Evolutionary conservation across 2,797 vertebrate genomes (phyloP).

Genomic region (Coreius guichenoti): DNA sequence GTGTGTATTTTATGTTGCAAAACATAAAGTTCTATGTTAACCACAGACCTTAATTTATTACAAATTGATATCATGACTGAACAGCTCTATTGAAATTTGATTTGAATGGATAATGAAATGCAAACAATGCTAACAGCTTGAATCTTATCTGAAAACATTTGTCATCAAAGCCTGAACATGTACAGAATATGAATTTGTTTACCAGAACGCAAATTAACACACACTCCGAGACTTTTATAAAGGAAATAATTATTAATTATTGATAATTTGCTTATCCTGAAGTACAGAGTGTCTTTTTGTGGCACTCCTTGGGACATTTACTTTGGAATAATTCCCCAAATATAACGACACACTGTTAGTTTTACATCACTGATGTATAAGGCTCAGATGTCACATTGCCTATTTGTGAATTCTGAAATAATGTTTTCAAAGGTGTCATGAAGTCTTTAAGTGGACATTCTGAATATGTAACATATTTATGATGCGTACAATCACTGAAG

Average conservation of each 20-base stretch:
- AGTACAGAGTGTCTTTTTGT: neutral
- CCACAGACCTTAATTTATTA: neutral
- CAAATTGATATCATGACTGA: neutral
- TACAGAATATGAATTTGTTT: neutral
- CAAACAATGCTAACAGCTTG: neutral
- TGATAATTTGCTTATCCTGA: neutral
- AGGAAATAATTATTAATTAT: neutral
- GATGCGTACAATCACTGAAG: conserved; percentile 22
- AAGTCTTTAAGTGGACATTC: conserved; percentile 21
- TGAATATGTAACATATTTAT: conserved; percentile 41
- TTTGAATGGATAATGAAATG: neutral
- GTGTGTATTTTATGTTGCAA: neutral
- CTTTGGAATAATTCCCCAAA: conserved; percentile 28
- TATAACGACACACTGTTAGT: conserved; percentile 12
- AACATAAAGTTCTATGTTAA: too few relatives aligned
- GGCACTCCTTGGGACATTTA: conserved; percentile 1
- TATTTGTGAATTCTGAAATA: conserved; percentile 14
- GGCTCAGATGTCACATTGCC: neutral
- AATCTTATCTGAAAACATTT: neutral
- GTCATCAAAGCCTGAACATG: neutral
- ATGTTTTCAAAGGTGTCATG: conserved; percentile 26
- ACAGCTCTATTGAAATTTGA: neutral
- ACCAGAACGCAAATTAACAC: neutral
- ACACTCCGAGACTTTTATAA: neutral
- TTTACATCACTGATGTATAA: neutral